phyloP scores from a whole-genome alignment of 2,797 vertebrate species.

The Lagothrix lagotricha region DNA sequence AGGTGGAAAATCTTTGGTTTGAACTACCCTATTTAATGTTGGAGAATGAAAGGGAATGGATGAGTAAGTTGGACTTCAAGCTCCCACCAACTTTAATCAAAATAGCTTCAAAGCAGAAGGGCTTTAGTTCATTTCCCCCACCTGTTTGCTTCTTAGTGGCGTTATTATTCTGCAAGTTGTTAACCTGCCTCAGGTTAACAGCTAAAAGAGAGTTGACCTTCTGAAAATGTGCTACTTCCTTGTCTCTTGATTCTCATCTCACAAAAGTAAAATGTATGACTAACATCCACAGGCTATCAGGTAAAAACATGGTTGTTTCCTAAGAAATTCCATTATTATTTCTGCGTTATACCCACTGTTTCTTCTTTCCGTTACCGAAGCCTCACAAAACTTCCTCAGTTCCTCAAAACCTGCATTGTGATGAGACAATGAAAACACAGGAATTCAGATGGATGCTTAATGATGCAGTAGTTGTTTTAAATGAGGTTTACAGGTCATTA shows the following conservation, averaged over 20 bases:
- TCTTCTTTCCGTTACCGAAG: background rate
- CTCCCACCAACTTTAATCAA: background rate
- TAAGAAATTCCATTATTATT: background rate
- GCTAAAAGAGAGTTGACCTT: background rate
- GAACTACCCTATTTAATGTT: background rate
- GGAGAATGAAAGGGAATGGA: background rate
- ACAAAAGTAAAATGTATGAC: background rate
- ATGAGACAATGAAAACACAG: background rate
- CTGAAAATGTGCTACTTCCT: background rate
- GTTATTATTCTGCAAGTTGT: background rate
- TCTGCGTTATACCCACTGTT: background rate
- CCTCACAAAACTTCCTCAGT: background rate
- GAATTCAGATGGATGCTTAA: background rate
- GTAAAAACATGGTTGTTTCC: background rate
- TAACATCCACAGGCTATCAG: background rate
- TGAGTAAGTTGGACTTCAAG: background rate
- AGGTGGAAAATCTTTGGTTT: background rate
- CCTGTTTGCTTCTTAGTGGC: background rate
- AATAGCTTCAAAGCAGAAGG: background rate
- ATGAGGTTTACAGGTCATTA: background rate
- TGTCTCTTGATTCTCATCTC: background rate
- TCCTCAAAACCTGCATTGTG: background rate
- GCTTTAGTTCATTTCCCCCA: background rate
- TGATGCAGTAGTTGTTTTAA: background rate
- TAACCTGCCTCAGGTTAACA: background rate